Conservation (phyloP, 2,888 invertebrate genomes). For the Mythimna loreyi region DNA sequence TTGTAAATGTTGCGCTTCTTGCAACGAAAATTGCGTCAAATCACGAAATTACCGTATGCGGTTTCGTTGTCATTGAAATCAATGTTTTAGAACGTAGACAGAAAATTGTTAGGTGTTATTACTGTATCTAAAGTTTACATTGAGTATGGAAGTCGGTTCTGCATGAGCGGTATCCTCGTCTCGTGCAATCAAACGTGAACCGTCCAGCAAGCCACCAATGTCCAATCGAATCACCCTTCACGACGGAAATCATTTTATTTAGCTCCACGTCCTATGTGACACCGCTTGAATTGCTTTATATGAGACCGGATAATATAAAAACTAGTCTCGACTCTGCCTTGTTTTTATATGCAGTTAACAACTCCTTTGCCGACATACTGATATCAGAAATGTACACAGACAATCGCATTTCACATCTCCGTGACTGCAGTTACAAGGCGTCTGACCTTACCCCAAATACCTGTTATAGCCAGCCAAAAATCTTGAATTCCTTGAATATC, state of each 20-base stretch:
- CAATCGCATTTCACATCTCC: conserved; percentile 51
- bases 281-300: conserved; percentile 62
- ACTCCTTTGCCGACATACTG: conserved; percentile 23
- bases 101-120: conserved; percentile 46
- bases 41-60: conserved; percentile 46
- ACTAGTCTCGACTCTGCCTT: conserved; percentile 18
- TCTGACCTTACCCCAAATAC: conserved; percentile 66
- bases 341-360: conserved; percentile 30
- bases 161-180: conserved; percentile 83
- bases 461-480: conserved; percentile 44
- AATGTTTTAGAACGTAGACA: conserved; percentile 43
- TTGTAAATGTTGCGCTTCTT: conserved; percentile 29
- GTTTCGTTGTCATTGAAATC: conserved; percentile 55
- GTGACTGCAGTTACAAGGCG: conserved; percentile 32
- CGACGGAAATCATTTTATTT: conserved; percentile 74
- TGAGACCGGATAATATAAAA: conserved; percentile 43
- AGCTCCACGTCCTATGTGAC: conserved; percentile 61
- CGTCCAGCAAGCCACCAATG: conserved; percentile 77
- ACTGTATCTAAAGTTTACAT: conserved; percentile 54
- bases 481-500: conserved; percentile 64
- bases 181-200: conserved; percentile 85
- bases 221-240: conserved; percentile 77
- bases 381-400: conserved; percentile 25
- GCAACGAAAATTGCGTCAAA: conserved; percentile 34
- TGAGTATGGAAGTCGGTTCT: conserved; percentile 72